These are phyloP conservation scores for Aleiodes testaceus DNA, from an alignment of 2,888 invertebrate genomes.

Conservation along the genomic window DNA sequence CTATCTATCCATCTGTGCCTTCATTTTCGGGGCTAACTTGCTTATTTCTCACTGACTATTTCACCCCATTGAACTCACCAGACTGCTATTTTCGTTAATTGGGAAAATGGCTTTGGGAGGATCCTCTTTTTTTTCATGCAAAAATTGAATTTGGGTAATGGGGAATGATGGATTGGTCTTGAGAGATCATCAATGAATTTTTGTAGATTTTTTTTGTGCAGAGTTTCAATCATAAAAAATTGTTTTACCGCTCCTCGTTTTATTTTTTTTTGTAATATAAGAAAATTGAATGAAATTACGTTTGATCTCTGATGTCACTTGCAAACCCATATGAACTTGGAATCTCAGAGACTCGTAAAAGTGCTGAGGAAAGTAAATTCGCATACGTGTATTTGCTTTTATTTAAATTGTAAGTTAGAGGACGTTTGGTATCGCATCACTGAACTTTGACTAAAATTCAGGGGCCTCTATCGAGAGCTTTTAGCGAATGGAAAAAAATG, in stretches of 20 bases:
- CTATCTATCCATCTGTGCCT: constrained; percentile 68
- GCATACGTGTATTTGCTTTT: constrained; percentile 71
- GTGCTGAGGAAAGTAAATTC: constrained; percentile 29
- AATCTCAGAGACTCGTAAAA: constrained; percentile 27
- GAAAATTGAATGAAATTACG: constrained; percentile 22
- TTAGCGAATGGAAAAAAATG: constrained; percentile 67
- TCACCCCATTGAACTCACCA: constrained; percentile 53
- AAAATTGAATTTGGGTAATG: constrained; percentile 24
- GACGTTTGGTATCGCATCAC: constrained; percentile 31
- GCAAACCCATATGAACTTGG: constrained; percentile 19
- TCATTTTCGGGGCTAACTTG: constrained; percentile 40
- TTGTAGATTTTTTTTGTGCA: too few species aligned
- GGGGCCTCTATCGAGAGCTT: constrained; percentile 56
- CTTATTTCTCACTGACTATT: constrained; percentile 50
- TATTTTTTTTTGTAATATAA: neutral
- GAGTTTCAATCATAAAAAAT: too few species aligned
- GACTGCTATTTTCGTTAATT: constrained; percentile 29
- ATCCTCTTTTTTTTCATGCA: constrained; percentile 4
- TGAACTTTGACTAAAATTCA: constrained; percentile 15
- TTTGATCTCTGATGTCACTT: constrained; percentile 39
- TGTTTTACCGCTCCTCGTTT: constrained; percentile 2
- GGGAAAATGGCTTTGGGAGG: neutral
- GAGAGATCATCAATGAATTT: too few species aligned
- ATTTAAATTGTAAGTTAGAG: constrained; percentile 73
- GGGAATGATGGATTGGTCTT: too few species aligned